These are phyloP conservation scores for Microtus ochrogaster DNA, from an alignment of 2,113 vertebrate genomes.

Conservation along the genomic window DNA sequence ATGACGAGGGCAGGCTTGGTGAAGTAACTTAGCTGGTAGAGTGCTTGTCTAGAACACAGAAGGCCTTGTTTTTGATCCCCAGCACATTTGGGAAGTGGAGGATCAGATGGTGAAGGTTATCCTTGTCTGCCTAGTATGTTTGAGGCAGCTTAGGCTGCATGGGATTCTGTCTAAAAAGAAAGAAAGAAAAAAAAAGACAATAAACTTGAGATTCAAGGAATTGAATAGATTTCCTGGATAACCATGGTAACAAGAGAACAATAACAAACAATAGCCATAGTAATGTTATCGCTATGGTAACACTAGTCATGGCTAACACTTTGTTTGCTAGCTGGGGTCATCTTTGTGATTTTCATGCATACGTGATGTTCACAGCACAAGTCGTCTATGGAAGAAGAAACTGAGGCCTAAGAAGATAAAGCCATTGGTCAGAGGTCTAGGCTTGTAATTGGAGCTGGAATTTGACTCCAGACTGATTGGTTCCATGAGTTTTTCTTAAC, in stretches of 20 bases:
- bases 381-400: not conserved
- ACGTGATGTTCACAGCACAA: not conserved
- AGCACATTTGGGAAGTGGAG: no score
- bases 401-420: slow-evolving; percentile 10
- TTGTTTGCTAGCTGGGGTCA: not conserved
- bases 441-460: not conserved
- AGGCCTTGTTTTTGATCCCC: not conserved
- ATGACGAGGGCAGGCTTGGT: not conserved
- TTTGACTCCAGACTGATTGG: slow-evolving; percentile 3
- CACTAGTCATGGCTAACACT: not conserved
- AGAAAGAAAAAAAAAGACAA: not conserved
- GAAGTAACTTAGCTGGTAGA: not conserved
- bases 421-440: not conserved
- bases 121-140: not conserved
- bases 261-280: not conserved
- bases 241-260: not conserved
- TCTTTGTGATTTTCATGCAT: slow-evolving; percentile 26
- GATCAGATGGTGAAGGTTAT: not conserved
- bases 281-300: no score
- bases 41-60: no score
- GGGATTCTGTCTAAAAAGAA: not conserved
- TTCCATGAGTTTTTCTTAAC: slow-evolving; percentile 20
- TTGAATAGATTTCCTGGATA: not conserved
- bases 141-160: not conserved
- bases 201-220: slow-evolving; percentile 23